These are phyloP conservation scores for Galleria mellonella DNA, from an alignment of 1,140 invertebrate species.

Conservation along the genomic window DNA sequence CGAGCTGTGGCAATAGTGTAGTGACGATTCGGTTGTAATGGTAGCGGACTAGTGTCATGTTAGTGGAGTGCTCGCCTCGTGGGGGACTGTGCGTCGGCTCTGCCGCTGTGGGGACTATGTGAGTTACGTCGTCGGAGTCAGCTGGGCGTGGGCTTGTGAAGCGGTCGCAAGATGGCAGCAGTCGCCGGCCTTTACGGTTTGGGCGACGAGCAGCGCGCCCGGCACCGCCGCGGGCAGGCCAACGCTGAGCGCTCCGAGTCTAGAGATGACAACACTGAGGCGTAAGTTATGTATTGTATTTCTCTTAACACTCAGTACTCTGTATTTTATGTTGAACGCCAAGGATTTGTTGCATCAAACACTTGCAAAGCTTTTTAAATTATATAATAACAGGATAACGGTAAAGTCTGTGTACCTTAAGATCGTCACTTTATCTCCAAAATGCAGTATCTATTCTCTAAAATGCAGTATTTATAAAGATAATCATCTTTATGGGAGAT, in stretches of 20 bases:
- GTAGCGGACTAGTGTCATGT: conserved; percentile 15
- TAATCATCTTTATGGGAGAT: too few relatives aligned
- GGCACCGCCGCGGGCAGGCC: conserved; percentile 59
- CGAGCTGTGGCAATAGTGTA: conserved; percentile 14
- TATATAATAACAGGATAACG: too few relatives aligned
- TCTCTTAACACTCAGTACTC: too few relatives aligned
- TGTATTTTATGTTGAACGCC: too few relatives aligned
- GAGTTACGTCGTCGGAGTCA: conserved; percentile 2
- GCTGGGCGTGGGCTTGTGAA: conserved; percentile 7
- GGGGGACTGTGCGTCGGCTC: conserved; percentile 6
- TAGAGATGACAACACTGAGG: conserved; percentile 65
- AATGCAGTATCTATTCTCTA: too few relatives aligned
- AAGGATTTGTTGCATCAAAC: too few relatives aligned
- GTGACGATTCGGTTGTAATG: conserved; percentile 22
- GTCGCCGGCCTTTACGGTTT: conserved; percentile 63
- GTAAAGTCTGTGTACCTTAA: too few relatives aligned
- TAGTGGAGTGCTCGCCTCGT: conserved; percentile 7
- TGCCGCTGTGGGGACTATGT: conserved; percentile 23
- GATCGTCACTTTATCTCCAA: too few relatives aligned
- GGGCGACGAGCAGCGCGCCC: conserved; percentile 56
- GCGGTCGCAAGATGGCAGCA: conserved; percentile 42
- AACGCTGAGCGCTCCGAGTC: conserved; percentile 65
- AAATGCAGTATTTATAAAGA: too few relatives aligned
- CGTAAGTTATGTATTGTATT: conserved; percentile 38
- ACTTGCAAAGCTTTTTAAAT: background rate